Evolutionary conservation across 2,888 invertebrate genomes (phyloP).

Genomic region (Drosophila barbarae): DNA sequence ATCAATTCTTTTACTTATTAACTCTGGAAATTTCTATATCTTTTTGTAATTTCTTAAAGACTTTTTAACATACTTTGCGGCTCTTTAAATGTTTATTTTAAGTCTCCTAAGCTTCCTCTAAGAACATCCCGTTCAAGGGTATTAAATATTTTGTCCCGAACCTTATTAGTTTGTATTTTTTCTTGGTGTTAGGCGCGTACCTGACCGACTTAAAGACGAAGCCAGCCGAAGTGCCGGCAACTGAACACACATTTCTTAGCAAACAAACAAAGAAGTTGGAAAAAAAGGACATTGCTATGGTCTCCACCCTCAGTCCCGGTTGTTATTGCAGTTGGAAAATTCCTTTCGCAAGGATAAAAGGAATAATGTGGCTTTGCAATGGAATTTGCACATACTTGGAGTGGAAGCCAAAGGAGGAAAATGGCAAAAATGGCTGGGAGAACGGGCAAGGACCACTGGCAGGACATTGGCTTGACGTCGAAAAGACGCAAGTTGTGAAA

Average conservation of each 20-base stretch:
- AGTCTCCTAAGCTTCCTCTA: not conserved
- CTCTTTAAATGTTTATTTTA: not conserved
- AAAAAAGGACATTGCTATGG: constrained; percentile 31
- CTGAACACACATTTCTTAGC: constrained; percentile 47
- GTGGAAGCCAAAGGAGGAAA: constrained; percentile 33
- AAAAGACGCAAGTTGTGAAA: constrained; percentile 74
- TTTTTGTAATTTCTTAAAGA: too few relatives aligned
- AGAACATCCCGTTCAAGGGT: not conserved
- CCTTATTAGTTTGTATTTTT: constrained; percentile 14
- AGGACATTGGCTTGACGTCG: constrained; percentile 56
- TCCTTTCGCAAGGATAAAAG: constrained; percentile 73
- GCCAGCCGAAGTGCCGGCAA: constrained; percentile 19
- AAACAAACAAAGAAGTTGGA: constrained; percentile 41
- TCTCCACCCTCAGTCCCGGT: constrained; percentile 34
- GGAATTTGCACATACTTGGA: constrained; percentile 76
- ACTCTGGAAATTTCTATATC: too few relatives aligned
- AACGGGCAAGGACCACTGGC: constrained; percentile 8
- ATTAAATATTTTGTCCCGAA: constrained; percentile 16
- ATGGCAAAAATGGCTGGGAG: constrained; percentile 13
- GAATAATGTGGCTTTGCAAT: constrained; percentile 76
- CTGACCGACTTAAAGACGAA: constrained; percentile 41
- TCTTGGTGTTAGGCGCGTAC: constrained; percentile 43
- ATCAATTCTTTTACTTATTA: too few relatives aligned
- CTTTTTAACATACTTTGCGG: too few relatives aligned
- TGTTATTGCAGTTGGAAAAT: constrained; percentile 74